Evolutionary conservation across 2,888 invertebrate species (phyloP), one percentile per base, ranked within the genome.

Genomic region (Steinernema carpocapsae): DNA sequence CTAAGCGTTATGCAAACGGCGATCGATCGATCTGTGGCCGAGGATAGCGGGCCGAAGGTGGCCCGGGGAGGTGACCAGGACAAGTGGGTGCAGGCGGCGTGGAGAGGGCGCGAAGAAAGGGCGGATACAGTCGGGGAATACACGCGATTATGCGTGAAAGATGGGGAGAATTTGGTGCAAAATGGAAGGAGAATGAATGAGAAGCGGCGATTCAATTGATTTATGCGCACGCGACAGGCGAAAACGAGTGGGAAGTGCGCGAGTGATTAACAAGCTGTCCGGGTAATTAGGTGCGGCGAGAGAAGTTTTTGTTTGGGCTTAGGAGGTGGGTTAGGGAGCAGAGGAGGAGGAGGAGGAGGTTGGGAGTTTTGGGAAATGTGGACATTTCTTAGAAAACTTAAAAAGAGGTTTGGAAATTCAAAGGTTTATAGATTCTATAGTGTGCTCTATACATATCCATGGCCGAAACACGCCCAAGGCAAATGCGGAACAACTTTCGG

Each of bases 11-110:
- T 56, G 72, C 52, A 45, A 37, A 19, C 26, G 26, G 7, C 64
- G 73, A 73, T 73, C 56, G 72, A 46, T 72, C 64, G 73, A 73
- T 37, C n/a, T 6, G 7, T n/a, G 72, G 52, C 37, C 37, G 37
- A 37, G 10, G 37, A 37, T 3, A 37, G 37, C 37, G 10, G 37
- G 37, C 37, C 19, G 48, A 52, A 56, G 56, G 56, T 64, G 64
- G 64, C 64, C 64, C 64, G 12, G 52, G n/a, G n/a, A 37, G 42
- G n/a, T 26, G 43, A 56, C 37, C 52, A 56, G 48, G 29, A 24
- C 46, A 72, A 48, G 72, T 37, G 48, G 48, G 56, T 24, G 56
- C 51, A n/a, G n/a, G n/a, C n/a, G n/a, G n/a, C n/a, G n/a, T 10
- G 3, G 37, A 37, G 37, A 10, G 10, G 37, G 37, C 37, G 37